Percentiles rank a stretch among this genome's conserved stretches.
phyloP scores from a whole-genome alignment of 2,797 vertebrate species.

The Enteromius radiatus region DNA sequence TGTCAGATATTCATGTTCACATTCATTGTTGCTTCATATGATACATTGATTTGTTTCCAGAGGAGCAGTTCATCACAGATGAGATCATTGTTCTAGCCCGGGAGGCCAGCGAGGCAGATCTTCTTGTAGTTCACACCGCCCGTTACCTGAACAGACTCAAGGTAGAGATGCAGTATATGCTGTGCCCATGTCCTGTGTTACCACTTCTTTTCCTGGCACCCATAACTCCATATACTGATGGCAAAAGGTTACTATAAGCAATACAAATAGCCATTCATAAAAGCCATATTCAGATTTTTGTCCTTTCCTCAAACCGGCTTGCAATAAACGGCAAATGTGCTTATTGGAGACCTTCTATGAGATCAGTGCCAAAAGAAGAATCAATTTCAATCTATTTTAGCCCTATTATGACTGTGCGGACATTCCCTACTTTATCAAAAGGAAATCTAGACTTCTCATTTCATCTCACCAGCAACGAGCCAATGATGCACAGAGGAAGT shows the following conservation, averaged over 20 bases:
- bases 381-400: conserved; percentile 10
- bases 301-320: conserved; percentile 9
- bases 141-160: conserved; percentile 92
- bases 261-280: conserved; percentile 2
- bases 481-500: conserved; percentile 31
- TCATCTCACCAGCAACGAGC: conserved; percentile 37
- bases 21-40: neutral
- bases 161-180: conserved; percentile 71
- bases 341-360: conserved; percentile 23
- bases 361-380: conserved; percentile 40
- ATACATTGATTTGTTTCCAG: conserved; percentile 68
- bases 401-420: conserved; percentile 20
- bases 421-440: conserved; percentile 45
- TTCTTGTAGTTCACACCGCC: conserved; percentile 90
- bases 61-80: conserved; percentile 90
- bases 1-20: conserved; percentile 27
- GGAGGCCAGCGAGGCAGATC: conserved; percentile 92
- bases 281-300: conserved; percentile 2
- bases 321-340: neutral
- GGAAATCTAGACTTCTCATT: conserved; percentile 32
- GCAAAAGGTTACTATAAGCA: conserved; percentile 51
- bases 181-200: conserved; percentile 22
- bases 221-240: conserved; percentile 50
- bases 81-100: conserved; percentile 84
- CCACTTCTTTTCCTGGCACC: neutral